Base-by-base conservation (phyloP, 1,140 invertebrate genomes). In the Campoletis sonorensis region DNA sequence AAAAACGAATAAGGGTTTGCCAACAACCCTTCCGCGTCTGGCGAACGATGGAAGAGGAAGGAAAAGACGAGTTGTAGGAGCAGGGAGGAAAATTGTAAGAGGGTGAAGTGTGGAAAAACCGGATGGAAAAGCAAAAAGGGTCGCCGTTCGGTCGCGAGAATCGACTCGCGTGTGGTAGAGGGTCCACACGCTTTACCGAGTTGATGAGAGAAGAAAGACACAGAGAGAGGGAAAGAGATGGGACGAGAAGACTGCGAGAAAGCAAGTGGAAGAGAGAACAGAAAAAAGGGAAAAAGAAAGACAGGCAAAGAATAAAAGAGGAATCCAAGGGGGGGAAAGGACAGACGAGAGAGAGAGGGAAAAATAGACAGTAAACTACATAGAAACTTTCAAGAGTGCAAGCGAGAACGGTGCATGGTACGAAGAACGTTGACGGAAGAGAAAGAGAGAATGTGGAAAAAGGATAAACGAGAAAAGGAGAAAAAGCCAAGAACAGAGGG, bases 11-110 rank as follows among this genome's bases (percentile, higher is more conserved):
- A 33, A 70, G 67, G 30, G 51, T 40, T 18, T 37, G 54, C 54
- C 75, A 30, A 77, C 75, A 64, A 77, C 51, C 75, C 75, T 77
- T 77, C 75, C 51, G 54, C 54, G 75, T 77, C 75, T 64, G 75
- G 54, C 27, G 75, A n/a, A 75, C 4, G 45, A 18, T 11, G n/a
- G 75, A 2, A 15, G 75, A 2, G 75, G 30, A 30, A 13, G 18
- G 54, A 77, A 77, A 77, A 77, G 16, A 70, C 13, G 30, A 33
- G 67, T 26, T 15, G 23, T 18, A 27, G 0, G 23, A 5, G 30
- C 0, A 27, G 37, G 23, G 30, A 33, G 49, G n/a, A 26, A 30
- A 16, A 16, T 21, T 16, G 27, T n/a, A 61, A 27, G 58, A 45
- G 54, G 58, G 37, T 18, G 76, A n/a, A 64, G 45, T 37, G 68